Conservation (phyloP, 2,797 vertebrate species). For the Triplophysa yarkandensis region DNA sequence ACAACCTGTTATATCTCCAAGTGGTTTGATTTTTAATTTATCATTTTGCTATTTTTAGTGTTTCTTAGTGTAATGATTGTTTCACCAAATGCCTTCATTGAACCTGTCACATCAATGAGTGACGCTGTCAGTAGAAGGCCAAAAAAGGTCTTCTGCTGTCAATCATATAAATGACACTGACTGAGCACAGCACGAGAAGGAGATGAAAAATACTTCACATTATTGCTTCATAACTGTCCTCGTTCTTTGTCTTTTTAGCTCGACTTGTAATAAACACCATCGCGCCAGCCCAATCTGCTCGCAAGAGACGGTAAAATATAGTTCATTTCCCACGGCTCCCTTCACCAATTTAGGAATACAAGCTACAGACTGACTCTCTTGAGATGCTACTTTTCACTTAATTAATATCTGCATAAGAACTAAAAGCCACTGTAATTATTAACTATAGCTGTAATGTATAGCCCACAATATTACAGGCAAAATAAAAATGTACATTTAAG, state of each 20-base stretch:
- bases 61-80: background rate
- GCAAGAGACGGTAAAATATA: slow-evolving; percentile 12
- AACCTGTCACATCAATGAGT: slow-evolving; percentile 26
- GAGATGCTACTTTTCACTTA: background rate
- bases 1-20: background rate
- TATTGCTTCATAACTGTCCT: slow-evolving; percentile 10
- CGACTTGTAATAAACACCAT: slow-evolving; percentile 18
- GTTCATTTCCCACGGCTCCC: slow-evolving; percentile 22
- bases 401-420: slow-evolving; percentile 37
- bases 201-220: background rate
- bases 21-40: background rate
- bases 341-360: slow-evolving; percentile 38
- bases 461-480: slow-evolving; percentile 1
- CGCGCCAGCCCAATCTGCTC: slow-evolving; percentile 3
- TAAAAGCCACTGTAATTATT: slow-evolving; percentile 36
- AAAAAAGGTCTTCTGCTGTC: slow-evolving; percentile 11
- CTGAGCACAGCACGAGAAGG: slow-evolving; percentile 5
- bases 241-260: slow-evolving; percentile 7
- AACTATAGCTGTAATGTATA: slow-evolving; percentile 31
- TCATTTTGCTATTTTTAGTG: background rate
- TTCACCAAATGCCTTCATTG: background rate
- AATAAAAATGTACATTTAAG: background rate
- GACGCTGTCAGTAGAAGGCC: slow-evolving; percentile 21
- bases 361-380: slow-evolving; percentile 2
- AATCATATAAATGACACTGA: slow-evolving; percentile 32